Percentiles rank a stretch among this genome's conserved stretches.
phyloP scores from a whole-genome alignment of 1,140 invertebrate species.

The Mamestra configurata region DNA sequence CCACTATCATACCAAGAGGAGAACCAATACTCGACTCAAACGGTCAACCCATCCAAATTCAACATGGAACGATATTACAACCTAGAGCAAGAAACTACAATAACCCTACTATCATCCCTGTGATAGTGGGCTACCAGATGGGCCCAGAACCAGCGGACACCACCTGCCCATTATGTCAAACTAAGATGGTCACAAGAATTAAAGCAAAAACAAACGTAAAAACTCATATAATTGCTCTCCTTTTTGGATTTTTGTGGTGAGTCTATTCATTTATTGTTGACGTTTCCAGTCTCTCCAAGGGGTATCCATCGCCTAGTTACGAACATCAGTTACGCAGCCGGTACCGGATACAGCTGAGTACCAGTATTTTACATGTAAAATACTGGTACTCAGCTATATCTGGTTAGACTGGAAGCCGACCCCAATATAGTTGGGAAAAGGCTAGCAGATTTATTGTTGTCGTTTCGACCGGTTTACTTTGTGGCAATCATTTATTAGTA shows the following conservation, averaged over 20 bases:
- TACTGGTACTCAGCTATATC: too few relatives aligned
- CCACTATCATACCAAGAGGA: too few relatives aligned
- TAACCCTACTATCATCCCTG: background rate
- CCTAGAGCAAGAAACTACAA: background rate
- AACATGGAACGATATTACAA: background rate
- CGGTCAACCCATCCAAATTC: background rate
- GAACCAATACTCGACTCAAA: background rate
- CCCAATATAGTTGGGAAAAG: too few relatives aligned
- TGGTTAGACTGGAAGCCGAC: too few relatives aligned
- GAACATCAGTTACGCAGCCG: too few relatives aligned
- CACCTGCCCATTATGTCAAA: conserved; percentile 86
- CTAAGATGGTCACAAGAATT: conserved; percentile 74
- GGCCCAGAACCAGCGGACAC: conserved; percentile 31
- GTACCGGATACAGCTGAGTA: too few relatives aligned
- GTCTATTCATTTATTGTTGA: conserved; percentile 34
- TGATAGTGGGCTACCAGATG: background rate
- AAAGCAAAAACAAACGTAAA: conserved; percentile 82
- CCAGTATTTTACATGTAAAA: too few relatives aligned
- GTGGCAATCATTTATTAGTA: too few relatives aligned
- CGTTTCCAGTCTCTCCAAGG: too few relatives aligned
- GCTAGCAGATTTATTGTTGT: too few relatives aligned
- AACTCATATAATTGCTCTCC: conserved; percentile 88
- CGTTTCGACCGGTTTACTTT: too few relatives aligned
- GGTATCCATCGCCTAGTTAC: too few relatives aligned
- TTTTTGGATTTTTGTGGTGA: conserved; percentile 86